A percentile compares a stretch with the other conserved stretches of the same genome.
phyloP scores from a whole-genome alignment of 2,113 vertebrate species.

The Scomber japonicus region DNA sequence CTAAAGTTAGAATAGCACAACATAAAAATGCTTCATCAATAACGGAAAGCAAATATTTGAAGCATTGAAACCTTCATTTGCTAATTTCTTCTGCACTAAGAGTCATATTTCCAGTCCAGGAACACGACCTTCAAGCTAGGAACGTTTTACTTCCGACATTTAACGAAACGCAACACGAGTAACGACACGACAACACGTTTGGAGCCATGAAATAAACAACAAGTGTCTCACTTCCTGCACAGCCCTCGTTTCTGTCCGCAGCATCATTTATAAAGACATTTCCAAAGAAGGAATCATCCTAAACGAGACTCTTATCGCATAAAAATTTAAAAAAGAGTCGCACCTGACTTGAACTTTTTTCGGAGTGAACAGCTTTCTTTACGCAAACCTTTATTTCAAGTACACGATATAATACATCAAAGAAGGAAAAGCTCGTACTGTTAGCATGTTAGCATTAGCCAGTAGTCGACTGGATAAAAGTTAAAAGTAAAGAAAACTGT shows the following conservation, averaged over 20 bases:
- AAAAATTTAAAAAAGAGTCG: conserved; percentile 19
- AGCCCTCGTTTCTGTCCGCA: not conserved
- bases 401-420: too few species aligned
- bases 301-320: conserved; percentile 17
- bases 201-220: not conserved
- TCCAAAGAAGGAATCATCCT: conserved; percentile 63
- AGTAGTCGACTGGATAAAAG: not conserved
- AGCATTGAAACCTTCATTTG: too few species aligned
- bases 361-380: not conserved
- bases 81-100: too few species aligned
- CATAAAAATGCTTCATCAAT: not conserved
- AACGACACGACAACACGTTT: not conserved
- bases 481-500: not conserved
- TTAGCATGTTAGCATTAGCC: not conserved
- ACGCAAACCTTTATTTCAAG: not conserved
- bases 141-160: not conserved
- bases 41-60: not conserved
- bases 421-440: not conserved
- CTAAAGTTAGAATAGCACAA: not conserved
- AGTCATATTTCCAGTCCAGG: too few species aligned
- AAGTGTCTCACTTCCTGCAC: not conserved
- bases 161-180: not conserved
- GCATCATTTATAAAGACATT: conserved; percentile 39
- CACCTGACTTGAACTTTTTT: conserved; percentile 63
- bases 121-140: not conserved